Evolutionary conservation across 2,888 invertebrate genomes (phyloP), one percentile per base, ranked within the genome.

Genomic region (Therioaphis trifolii): DNA sequence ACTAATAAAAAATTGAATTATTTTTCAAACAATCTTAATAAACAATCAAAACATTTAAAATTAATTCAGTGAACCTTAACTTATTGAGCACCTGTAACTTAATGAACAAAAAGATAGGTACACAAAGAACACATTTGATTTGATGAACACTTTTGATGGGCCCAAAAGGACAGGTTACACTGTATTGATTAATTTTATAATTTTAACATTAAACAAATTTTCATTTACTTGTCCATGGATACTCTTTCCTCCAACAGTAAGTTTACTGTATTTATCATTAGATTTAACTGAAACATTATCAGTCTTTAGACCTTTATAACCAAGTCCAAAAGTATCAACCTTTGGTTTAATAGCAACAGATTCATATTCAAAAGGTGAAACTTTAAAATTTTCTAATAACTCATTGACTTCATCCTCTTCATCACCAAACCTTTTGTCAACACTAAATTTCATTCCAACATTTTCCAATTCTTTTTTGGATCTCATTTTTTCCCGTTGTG

Each of bases 321-420:
- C 95, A 77, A 96, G 90, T 0, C 95, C 96, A 88, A 94, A 95
- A 14, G 91, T 92, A 88, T 98, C 94, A 86, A 91, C 92, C 89
- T 98, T 98, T 52, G 94, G 92, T 46, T 90, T 90, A 79, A 92
- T 90, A 27, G 93, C 89, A 87, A 93, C 93, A 1, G 93, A 91
- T 86, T 94, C 94, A 87, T 94, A 94, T 88, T 97, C 96, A 87
- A 94, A 93, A 18, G 96, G 95, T 55, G 95, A 94, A 88, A 94
- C 92, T 11, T 93, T 90, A 0, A 92, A 90, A 4, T 91, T 90
- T 27, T 90, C 90, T 84, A 90, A 72, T 49, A 80, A 91, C 52
- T 91, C 90, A 82, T 92, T 91, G 63, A 89, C 90, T 0, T 91
- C 90, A 0, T 88, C 88, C 87, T 88, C 89, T 86, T 88, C 90